These are phyloP conservation scores for Sinocyclocheilus grahami DNA, from an alignment of 2,113 vertebrate genomes.

Conservation along the genomic window DNA sequence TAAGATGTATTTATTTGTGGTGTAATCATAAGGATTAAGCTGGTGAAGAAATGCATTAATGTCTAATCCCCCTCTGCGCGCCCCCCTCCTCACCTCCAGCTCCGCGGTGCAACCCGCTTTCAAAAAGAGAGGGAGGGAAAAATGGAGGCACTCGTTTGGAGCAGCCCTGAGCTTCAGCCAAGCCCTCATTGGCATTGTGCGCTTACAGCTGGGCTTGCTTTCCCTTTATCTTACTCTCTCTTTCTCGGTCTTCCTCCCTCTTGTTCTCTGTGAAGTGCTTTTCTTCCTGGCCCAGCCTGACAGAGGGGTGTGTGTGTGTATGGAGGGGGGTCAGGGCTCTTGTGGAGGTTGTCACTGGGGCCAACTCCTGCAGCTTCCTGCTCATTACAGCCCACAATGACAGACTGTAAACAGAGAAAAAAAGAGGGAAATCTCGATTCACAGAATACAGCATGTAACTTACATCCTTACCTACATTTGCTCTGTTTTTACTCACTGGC, in stretches of 20 bases:
- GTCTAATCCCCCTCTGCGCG: conserved; percentile 77
- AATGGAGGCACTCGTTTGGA: conserved; percentile 82
- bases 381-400: conserved; percentile 59
- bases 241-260: conserved; percentile 51
- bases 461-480: background rate
- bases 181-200: conserved; percentile 80
- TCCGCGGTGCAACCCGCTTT: conserved; percentile 82
- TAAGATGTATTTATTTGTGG: conserved; percentile 87
- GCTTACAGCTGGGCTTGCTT: conserved; percentile 84
- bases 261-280: conserved; percentile 59
- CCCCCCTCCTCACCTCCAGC: conserved; percentile 53
- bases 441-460: background rate
- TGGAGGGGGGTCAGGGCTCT: conserved; percentile 62
- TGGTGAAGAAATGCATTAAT: conserved; percentile 83
- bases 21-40: conserved; percentile 87
- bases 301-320: conserved; percentile 43
- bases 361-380: conserved; percentile 67
- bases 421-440: background rate
- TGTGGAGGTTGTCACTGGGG: conserved; percentile 66
- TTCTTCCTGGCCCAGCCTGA: conserved; percentile 67
- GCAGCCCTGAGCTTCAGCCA: conserved; percentile 88
- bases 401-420: conserved; percentile 55
- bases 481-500: background rate
- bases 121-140: conserved; percentile 72
- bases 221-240: conserved; percentile 62